Conservation (phyloP, 2,888 invertebrate species). For the Heliconius erato region DNA sequence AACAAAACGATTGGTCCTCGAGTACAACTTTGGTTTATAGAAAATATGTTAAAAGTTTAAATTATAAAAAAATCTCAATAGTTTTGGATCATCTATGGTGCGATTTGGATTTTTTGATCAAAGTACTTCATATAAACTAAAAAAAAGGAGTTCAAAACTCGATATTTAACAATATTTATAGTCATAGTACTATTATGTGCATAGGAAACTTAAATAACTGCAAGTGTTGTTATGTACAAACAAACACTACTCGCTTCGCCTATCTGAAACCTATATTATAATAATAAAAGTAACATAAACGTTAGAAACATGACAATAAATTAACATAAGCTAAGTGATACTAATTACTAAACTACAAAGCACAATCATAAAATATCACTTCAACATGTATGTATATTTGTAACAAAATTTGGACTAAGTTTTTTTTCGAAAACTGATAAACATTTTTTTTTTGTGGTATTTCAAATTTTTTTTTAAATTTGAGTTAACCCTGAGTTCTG, state of each 20-base stretch:
- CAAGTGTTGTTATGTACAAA: constrained; percentile 11
- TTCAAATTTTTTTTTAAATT: constrained; percentile 16
- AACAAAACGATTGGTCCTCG: constrained; percentile 48
- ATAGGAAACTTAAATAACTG: constrained; percentile 27
- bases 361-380: constrained; percentile 40
- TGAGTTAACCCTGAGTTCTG: constrained; percentile 39
- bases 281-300: constrained; percentile 21
- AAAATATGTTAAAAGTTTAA: constrained; percentile 25
- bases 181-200: constrained; percentile 20
- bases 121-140: constrained; percentile 17
- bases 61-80: constrained; percentile 18
- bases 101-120: neutral
- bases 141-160: constrained; percentile 40
- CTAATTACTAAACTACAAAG: constrained; percentile 37
- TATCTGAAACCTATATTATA: neutral
- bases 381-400: constrained; percentile 35
- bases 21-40: constrained; percentile 44
- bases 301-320: constrained; percentile 42
- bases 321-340: constrained; percentile 40
- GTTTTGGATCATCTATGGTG: constrained; percentile 36
- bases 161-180: constrained; percentile 34
- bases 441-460: constrained; percentile 37
- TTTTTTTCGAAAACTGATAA: constrained; percentile 29
- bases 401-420: constrained; percentile 40
- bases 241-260: neutral